A percentile compares a stretch with the other conserved stretches of the same genome.
These are phyloP conservation scores for Drosophila incognita DNA, from an alignment of 2,888 invertebrate species.

Conservation along the genomic window DNA sequence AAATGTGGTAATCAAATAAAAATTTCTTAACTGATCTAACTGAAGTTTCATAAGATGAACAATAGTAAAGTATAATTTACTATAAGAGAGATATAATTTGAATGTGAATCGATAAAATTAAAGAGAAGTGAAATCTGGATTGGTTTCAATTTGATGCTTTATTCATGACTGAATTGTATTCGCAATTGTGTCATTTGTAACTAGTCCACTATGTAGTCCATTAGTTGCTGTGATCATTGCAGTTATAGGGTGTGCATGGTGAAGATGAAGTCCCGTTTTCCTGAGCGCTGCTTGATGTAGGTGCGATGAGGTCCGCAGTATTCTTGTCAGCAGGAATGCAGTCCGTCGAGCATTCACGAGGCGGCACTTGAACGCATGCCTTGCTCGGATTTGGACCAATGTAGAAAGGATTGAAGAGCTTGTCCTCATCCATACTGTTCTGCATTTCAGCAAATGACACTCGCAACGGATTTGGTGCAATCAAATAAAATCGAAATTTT, in stretches of 20 bases:
- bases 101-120: not conserved
- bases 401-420: constrained; percentile 49
- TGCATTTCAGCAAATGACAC: not conserved
- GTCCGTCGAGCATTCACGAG: constrained; percentile 17
- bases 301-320: not conserved
- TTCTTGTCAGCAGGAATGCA: not conserved
- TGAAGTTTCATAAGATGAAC: not conserved
- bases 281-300: not conserved
- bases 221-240: constrained; percentile 9
- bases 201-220: not conserved
- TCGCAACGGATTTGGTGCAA: not conserved
- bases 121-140: not conserved
- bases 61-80: not conserved
- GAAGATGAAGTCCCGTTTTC: too few relatives aligned
- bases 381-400: constrained; percentile 49
- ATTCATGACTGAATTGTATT: not conserved
- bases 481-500: constrained; percentile 16
- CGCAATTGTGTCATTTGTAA: not conserved
- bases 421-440: constrained; percentile 16
- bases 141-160: not conserved
- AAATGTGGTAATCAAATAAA: too few relatives aligned
- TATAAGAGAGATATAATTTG: not conserved
- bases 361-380: constrained; percentile 18
- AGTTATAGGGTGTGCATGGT: constrained; percentile 13
- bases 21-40: not conserved